Base-by-base conservation (phyloP, 2,113 vertebrate species). In the Diadophis punctatus region DNA sequence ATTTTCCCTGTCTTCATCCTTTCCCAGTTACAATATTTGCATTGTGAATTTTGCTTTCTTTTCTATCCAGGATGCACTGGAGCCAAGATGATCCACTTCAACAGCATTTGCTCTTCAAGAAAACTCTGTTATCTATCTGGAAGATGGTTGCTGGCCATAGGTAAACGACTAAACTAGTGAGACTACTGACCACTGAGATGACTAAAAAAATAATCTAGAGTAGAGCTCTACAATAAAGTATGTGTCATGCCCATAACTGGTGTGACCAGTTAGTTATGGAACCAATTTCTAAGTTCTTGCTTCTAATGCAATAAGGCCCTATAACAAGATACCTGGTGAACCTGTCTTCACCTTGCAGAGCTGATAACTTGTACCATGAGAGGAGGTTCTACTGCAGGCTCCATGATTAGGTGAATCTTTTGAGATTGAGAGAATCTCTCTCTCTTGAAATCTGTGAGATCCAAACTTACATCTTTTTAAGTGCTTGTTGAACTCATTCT, bases 131-230 rank as follows among this genome's bases (percentile, higher is more conserved):
- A 95, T 96, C 97, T 94, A 96, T 98, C 91, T 98, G 97, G 98
- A 98, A 97, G 95, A 97, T 97, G 96, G 97, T 98, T 96, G 97
- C 97, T 92, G 96, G 97, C 94, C 98, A 98, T 96, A 98, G 97
- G 98, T 98, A 96, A 1, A 74, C 92, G 86, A 68, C 86, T 60
- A 25, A 52, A 27, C 58, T 60, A 27, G 8, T 10, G 63, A 60
- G 30, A 68, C 30, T 16, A 34, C 9, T 60, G 58, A 60, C 58
- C 3, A 27, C 30, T 68, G 63, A 84, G 74, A n/a, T 1, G 25
- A 86, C 48, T 30, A 60, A 49, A n/a, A 55, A 43, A 2, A 56
- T 25, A 23, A 22, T 86, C 30, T 88, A 90, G 16, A 18, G 4
- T 89, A 8, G 20, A 85, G 23, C 10, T 30, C 30, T 60, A 39